phyloP scores from a whole-genome alignment of 2,888 invertebrate species.

The Ormyrus rosae region DNA sequence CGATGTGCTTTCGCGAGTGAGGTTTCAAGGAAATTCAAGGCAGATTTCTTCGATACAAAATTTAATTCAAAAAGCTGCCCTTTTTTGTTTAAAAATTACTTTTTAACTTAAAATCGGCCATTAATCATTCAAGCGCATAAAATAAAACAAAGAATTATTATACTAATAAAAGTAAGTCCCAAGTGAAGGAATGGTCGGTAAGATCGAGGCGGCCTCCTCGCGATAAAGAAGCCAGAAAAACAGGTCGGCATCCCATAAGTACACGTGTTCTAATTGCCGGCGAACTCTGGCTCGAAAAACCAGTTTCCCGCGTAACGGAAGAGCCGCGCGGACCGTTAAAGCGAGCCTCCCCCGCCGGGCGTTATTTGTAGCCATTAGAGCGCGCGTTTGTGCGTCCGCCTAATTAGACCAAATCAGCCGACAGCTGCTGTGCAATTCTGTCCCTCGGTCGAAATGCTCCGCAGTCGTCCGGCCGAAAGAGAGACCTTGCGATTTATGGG shows the following conservation, averaged over 20 bases:
- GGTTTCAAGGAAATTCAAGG: too few species aligned
- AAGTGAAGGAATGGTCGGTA: too few species aligned
- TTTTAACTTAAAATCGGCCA: too few species aligned
- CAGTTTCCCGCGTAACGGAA: slow-evolving; percentile 44
- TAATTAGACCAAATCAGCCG: slow-evolving; percentile 55
- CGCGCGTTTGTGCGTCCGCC: slow-evolving; percentile 39
- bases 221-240: background rate
- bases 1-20: too few species aligned
- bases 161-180: too few species aligned
- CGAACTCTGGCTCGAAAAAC: slow-evolving; percentile 23
- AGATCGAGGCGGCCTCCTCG: background rate
- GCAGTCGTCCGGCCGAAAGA: background rate
- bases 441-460: too few species aligned
- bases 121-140: too few species aligned
- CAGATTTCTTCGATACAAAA: too few species aligned
- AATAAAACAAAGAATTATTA: too few species aligned
- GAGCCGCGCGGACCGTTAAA: slow-evolving; percentile 38
- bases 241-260: background rate
- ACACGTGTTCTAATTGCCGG: slow-evolving; percentile 10
- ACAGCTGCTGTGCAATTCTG: slow-evolving; percentile 7
- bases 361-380: slow-evolving; percentile 49
- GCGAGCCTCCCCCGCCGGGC: background rate
- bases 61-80: too few species aligned
- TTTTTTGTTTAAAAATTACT: too few species aligned
- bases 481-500: slow-evolving; percentile 24